Base-by-base conservation (phyloP, 2,797 vertebrate genomes). In the Bovichtus diacanthus region DNA sequence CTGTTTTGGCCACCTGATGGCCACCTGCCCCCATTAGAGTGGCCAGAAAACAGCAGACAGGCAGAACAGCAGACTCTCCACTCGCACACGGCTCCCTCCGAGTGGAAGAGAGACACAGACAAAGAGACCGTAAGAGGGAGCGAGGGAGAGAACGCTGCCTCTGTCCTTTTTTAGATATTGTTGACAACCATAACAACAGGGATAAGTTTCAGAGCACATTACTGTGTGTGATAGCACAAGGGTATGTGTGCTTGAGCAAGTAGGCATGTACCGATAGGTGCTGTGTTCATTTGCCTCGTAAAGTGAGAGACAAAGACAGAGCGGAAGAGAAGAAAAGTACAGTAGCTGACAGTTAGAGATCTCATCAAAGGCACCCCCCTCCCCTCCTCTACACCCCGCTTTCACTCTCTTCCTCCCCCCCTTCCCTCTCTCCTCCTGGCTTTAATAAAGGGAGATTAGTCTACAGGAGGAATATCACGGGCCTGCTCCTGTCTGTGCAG, bases 1-100 rank as follows among this genome's bases (percentile, higher is more conserved):
- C 92, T 80, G 82, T 88, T 90, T 93, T 87, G 93, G 92, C 95
- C 95, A 96, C 95, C 95, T 96, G 95, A 95, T 95, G 95, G 95
- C 95, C 94, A 95, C 95, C 94, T 96, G 95, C 90, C 92, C 90
- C 91, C 83, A 80, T 91, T 81, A 83, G 85, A 90, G 84, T 79
- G 86, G 87, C 85, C 84, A 83, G 86, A 83, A 87, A 85, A 81
- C 43, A 81, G 69, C 80, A 81, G 70, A 58, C 70, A 27, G 59
- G 76, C 69, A 36, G 73, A 68, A 69, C 82, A 46, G 60, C 74
- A 54, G 63, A 12, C 78, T 58, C 70, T 67, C 55, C 74, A 62
- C 78, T 83, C 21, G 56, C 80, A 83, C 78, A 82, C 82, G 80
- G 74, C 83, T 87, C 84, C 78, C 85, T 81, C 54, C 4, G 74